A percentile compares a stretch with the other conserved stretches of the same genome.
Conservation (phyloP, 1,140 invertebrate species). For the Zophobas atratus region DNA sequence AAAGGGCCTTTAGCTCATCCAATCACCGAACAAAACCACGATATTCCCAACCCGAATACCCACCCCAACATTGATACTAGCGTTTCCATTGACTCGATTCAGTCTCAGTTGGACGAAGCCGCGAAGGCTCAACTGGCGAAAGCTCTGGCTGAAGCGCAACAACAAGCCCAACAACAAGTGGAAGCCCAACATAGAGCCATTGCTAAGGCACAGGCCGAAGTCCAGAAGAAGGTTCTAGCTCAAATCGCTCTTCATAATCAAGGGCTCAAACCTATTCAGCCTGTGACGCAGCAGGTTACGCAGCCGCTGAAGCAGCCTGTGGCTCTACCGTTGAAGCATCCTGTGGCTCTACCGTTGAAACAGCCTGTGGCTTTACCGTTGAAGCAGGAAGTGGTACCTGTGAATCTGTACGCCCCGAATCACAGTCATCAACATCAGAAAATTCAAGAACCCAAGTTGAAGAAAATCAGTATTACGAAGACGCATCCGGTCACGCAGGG, state of each 20-base stretch:
- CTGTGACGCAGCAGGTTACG: no score
- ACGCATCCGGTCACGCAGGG: neutral
- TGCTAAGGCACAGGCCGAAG: slow-evolving; percentile 53
- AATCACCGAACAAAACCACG: slow-evolving; percentile 42
- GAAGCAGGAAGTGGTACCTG: neutral
- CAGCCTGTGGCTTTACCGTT: neutral
- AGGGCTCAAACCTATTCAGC: slow-evolving; percentile 10
- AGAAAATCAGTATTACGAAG: slow-evolving; percentile 1
- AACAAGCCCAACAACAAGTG: slow-evolving; percentile 57
- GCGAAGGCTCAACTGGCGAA: slow-evolving; percentile 55
- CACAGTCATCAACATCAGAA: slow-evolving; percentile 20
- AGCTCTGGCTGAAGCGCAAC: slow-evolving; percentile 57
- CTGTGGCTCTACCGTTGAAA: neutral
- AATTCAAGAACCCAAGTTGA: neutral
- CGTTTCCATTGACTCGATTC: slow-evolving; percentile 25
- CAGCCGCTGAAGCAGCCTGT: no score
- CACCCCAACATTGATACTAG: slow-evolving; percentile 34
- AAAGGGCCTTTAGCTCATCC: slow-evolving; percentile 38
- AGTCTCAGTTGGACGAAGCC: slow-evolving; percentile 55
- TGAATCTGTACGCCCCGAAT: slow-evolving; percentile 42
- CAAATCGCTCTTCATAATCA: slow-evolving; percentile 56
- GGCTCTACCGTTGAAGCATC: neutral
- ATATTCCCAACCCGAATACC: slow-evolving; percentile 45
- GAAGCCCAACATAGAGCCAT: slow-evolving; percentile 59
- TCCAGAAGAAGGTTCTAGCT: slow-evolving; percentile 54